Evolutionary conservation across 2,113 vertebrate species (phyloP), one percentile per base, ranked within the genome.

Genomic region (Lophotis ruficrista): DNA sequence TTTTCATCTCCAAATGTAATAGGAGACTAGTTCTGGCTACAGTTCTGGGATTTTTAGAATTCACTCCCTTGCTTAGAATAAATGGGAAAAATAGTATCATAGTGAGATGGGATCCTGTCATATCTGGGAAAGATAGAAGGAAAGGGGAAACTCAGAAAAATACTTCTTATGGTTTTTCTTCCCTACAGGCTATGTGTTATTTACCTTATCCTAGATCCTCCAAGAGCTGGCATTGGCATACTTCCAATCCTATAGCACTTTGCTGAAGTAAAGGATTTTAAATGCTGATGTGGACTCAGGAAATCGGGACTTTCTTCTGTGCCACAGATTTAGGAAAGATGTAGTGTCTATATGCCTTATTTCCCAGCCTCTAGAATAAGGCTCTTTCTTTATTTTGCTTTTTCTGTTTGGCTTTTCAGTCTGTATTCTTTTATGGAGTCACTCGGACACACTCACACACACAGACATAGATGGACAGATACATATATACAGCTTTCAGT

Each of bases 171-270:
- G 80, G 77, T 11, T 96, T 72, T 77, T 83, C 19, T 89, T 20
- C 56, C 83, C 77, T 82, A 21, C 38, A 57, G 83, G 38, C 80
- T 94, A 10, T 1, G 0, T 90, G 60, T 81, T 94, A 86, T 73
- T 95, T 96, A 84, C 84, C 69, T 91, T 88, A 41, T 75, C 22
- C 61, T 58, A 41, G 56, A 77, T 83, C 69, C 61, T 92, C 43
- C 37, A 82, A 68, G 56, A 93, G 51, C 7, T 91, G 43, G 43
- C 47, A 33, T 1, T 73, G 70, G 72, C 81, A 45, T 71, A 27
- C 23, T 68, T 89, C 69, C 65, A 76, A 9, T 76, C 61, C 72
- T 62, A 3, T 19, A 47, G 83, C 60, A 66, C 57, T 94, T 92
- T 82, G 69, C 60, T 90, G 25, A 87, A 78, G 35, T 78, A 70